Base-by-base conservation (phyloP, 2,797 vertebrate species). In the Gadopsis bispinosus region DNA sequence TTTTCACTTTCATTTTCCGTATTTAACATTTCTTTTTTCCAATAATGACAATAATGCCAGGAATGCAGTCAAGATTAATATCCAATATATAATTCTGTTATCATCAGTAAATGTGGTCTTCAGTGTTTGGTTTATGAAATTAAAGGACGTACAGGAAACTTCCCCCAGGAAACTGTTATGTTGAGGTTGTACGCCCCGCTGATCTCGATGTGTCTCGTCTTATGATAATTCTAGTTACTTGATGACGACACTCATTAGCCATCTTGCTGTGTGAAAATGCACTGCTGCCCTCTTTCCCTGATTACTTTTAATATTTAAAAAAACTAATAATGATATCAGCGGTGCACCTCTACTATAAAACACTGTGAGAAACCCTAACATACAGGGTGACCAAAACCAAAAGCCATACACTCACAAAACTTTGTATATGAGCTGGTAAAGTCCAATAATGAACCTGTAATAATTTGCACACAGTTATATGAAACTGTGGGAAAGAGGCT, bases 41-140 rank as follows among this genome's bases (percentile, higher is more conserved):
- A 45, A 47, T 47, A 47, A 54, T 35, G 48, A 20, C 65, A 54
- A 47, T 47, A 47, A 54, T 35, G 48, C 29, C 65, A 54, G 37
- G 37, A 69, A 62, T 22, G 31, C 62, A 39, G 59, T 72, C 22
- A 45, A 6, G 37, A 43, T 73, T 56, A 4, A 17, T 26, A 45
- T 53, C 16, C 13, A 19, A 50, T 56, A 33, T 35, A 35, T 35
- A 35, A 43, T 13, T 41, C 39, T 13, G 41, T 22, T n/a, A 12
- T 43, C 26, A 35, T 59, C 8, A n/a, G 5, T 43, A 19, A 51
- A 47, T 11, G 2, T 33, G 14, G 29, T 47, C 14, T 45, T 13
- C 11, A 7, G 7, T 65, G 31, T 53, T 41, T 41, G 39, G 39
- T 11, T 41, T 41, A 5, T 35, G 13, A 37, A 48, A 35, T 20